A percentile compares a stretch with the other conserved stretches of the same genome.
These are phyloP conservation scores for Lasioglossum zephyrum DNA, from an alignment of 2,888 invertebrate species.

Conservation along the genomic window DNA sequence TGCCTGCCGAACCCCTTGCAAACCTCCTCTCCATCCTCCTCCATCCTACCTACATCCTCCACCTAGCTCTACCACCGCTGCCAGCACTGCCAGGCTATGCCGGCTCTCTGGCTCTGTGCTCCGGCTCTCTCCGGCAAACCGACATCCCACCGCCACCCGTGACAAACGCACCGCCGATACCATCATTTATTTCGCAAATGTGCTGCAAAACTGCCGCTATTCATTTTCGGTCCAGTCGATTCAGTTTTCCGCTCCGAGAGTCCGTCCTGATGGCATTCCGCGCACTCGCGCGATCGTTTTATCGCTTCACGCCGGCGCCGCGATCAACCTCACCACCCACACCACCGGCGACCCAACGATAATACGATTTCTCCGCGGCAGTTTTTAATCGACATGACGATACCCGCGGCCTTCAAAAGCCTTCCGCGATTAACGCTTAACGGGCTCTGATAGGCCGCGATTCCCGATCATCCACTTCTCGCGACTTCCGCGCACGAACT, in stretches of 20 bases:
- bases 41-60: neutral
- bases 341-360: conserved; percentile 50
- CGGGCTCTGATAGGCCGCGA: neutral
- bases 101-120: conserved; percentile 19
- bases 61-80: neutral
- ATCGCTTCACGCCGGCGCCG: conserved; percentile 57
- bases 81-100: conserved; percentile 5
- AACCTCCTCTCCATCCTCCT: conserved; percentile 39
- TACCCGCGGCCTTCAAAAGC: neutral
- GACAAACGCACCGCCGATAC: conserved; percentile 84
- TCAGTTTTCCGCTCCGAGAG: conserved; percentile 82
- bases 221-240: conserved; percentile 84
- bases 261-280: conserved; percentile 66
- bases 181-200: conserved; percentile 85
- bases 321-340: neutral
- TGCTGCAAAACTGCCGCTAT: conserved; percentile 84
- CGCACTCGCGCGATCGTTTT: conserved; percentile 65
- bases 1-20: conserved; percentile 53
- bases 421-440: conserved; percentile 14
- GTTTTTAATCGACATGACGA: conserved; percentile 68
- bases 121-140: conserved; percentile 59
- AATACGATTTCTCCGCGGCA: conserved; percentile 74
- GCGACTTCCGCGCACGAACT: neutral
- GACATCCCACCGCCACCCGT: conserved; percentile 75
- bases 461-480: neutral